These are phyloP conservation scores for Heptranchias perlo DNA, from an alignment of 2,113 vertebrate species.

Conservation along the genomic window DNA sequence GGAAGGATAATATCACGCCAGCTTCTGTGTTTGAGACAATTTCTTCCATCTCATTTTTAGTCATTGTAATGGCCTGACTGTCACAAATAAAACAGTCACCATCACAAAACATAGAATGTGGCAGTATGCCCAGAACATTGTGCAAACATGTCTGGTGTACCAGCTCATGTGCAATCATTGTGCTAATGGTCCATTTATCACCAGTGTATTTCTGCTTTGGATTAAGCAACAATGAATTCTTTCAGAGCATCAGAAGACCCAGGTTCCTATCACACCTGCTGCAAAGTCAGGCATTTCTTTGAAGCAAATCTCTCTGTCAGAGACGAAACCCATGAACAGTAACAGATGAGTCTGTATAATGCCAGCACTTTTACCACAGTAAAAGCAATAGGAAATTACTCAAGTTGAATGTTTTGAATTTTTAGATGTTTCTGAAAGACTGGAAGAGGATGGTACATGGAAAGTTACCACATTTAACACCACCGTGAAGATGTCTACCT, in stretches of 20 bases:
- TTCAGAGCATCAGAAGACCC: neutral
- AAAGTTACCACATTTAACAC: slow-evolving; percentile 58
- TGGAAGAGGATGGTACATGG: slow-evolving; percentile 60
- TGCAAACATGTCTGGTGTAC: neutral
- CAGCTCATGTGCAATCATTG: neutral
- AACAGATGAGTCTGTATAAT: neutral
- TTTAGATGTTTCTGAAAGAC: slow-evolving; percentile 55
- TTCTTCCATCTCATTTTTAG: neutral
- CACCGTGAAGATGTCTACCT: slow-evolving; percentile 65
- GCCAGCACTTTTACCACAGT: neutral
- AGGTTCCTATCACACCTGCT: neutral
- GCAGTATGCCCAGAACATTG: neutral
- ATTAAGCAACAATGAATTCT: neutral
- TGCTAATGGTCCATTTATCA: neutral
- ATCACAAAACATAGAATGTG: neutral
- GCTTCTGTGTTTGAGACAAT: neutral
- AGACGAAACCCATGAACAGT: neutral
- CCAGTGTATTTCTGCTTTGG: neutral
- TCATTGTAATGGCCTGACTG: neutral
- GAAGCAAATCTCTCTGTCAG: neutral
- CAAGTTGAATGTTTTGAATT: neutral
- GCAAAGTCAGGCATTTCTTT: neutral
- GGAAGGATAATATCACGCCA: neutral
- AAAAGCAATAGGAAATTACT: neutral
- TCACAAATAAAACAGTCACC: neutral